Evolutionary conservation across 30 jellyfish, hydroid and myxozoan species (phyloP), one percentile per base, ranked within the genome.

Genomic region (Catostylus mosaicus): DNA sequence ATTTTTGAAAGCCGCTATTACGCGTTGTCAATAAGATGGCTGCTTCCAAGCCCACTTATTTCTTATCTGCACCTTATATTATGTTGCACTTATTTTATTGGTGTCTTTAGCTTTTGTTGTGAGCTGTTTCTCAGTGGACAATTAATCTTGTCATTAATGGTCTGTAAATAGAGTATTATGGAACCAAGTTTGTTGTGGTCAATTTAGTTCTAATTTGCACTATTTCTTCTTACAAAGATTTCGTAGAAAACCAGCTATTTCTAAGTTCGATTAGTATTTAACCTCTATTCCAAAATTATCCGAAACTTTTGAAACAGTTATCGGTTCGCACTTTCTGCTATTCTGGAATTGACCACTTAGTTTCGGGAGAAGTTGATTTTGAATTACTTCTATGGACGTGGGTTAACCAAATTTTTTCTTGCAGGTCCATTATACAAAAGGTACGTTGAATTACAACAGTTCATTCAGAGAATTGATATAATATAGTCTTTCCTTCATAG

Each of bases 181-280:
- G 26, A 19, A 1, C 3, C 2, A 35, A 12, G 29, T 67, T 67
- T 5, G 61, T 36, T 36, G 45, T 1, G 37, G 6, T 46, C 1
- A 14, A 3, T 12, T 31, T 2, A n/a, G 20, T 4, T 29, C 2
- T 23, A 40, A 24, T 38, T 19, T 23, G 3, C 5, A 48, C 38
- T 10, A 27, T 40, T 48, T 20, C 48, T 67, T 29, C 90, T 80
- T 37, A 80, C 14, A 80, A 29, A 67, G 52, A 23, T 80, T 80
- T 80, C 67, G 48, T 80, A 67, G 90, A 80, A 48, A 80, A 80
- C 90, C 90, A 80, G 90, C 90, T 80, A 80, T 64, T 50, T 64
- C 90, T 73, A 46, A 80, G 83, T 66, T 80, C 90, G 90, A 30
- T 80, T 80, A 67, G 85, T 80, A 50, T 80, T 80, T 80, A 85